Evolutionary conservation across 2,797 vertebrate species (phyloP), one percentile per base, ranked within the genome.

Genomic region (Lepidocolaptes lacrymiger): DNA sequence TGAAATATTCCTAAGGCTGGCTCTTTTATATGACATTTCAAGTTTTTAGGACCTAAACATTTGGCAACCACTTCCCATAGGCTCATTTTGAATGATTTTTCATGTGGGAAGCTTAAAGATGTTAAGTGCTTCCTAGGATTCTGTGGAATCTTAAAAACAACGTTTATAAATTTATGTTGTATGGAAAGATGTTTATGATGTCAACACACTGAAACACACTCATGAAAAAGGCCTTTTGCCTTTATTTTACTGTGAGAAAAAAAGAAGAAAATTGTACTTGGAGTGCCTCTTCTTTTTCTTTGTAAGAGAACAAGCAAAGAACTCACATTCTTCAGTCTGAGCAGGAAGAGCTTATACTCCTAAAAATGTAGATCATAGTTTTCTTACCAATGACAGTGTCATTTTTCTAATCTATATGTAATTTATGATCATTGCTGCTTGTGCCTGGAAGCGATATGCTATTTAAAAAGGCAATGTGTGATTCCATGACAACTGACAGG

Each of bases 401-500:
- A 56, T 89, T 76, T 92, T 75, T 68, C 49, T 71, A 92, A 48
- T 10, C 23, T 76, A 8, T 67, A 61, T 55, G 22, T 73, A 83
- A 89, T 87, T 93, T 94, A 75, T 88, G 62, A 91, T 76, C 51
- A 36, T 87, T 83, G 39, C 14, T 88, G 66, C 34, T 44, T 56
- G 24, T 85, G 37, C 55, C 61, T 34, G 46, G 83, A 32, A 78
- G 82, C 32, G 5, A 76, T 85, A 86, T 30, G 46, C 46, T 93
- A 43, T 82, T 85, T 78, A 26, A 66, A 66, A 95, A 6, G 22
- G 74, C 36, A 92, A 26, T 18, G 19, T 77, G 61, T 87, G 86
- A 86, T 82, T 93, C 79, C 56, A 64, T 80, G 84, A 95, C 61
- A 95, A 87, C 61, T 81, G 63, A 17, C 44, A 84, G 56, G 34